phyloP scores from a whole-genome alignment of 2,797 vertebrate species.

The Rhyacichthys aspro region DNA sequence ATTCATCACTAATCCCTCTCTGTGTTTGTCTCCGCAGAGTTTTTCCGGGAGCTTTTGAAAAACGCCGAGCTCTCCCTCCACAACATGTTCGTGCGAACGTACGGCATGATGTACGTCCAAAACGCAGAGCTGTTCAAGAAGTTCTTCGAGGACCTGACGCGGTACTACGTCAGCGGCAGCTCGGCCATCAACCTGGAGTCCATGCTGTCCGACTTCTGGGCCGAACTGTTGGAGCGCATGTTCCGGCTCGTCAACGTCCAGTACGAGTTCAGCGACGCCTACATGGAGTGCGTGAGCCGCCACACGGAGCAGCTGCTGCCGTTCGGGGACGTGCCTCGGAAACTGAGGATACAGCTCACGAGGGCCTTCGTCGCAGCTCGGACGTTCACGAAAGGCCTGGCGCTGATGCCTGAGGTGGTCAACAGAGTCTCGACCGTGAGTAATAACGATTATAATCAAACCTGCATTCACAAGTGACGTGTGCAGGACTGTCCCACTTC shows the following conservation, averaged over 20 bases:
- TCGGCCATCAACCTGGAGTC: constrained; percentile 88
- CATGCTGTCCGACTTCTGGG: constrained; percentile 96
- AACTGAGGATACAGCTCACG: constrained; percentile 91
- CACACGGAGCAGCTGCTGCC: constrained; percentile 95
- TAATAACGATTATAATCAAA: not conserved
- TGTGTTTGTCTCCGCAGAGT: constrained; percentile 78
- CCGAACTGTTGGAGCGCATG: constrained; percentile 93
- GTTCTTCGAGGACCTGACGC: constrained; percentile 88
- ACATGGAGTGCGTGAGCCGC: constrained; percentile 94
- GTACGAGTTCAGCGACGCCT: constrained; percentile 91
- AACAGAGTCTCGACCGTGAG: constrained; percentile 91
- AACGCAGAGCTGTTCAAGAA: constrained; percentile 95
- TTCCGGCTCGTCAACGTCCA: constrained; percentile 94
- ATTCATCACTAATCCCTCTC: constrained; percentile 16
- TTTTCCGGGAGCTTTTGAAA: constrained; percentile 93
- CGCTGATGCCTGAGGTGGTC: constrained; percentile 86
- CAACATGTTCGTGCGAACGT: constrained; percentile 94
- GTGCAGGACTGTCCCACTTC: no score
- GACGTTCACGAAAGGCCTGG: constrained; percentile 90
- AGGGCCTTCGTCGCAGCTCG: constrained; percentile 91
- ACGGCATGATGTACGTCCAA: constrained; percentile 93
- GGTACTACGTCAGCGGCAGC: constrained; percentile 86
- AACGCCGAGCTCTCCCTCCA: constrained; percentile 92
- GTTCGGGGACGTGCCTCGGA: constrained; percentile 94
- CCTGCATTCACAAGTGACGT: no score